Evolutionary conservation across 2,888 invertebrate species (phyloP).

Genomic region (Campoplex capitator): DNA sequence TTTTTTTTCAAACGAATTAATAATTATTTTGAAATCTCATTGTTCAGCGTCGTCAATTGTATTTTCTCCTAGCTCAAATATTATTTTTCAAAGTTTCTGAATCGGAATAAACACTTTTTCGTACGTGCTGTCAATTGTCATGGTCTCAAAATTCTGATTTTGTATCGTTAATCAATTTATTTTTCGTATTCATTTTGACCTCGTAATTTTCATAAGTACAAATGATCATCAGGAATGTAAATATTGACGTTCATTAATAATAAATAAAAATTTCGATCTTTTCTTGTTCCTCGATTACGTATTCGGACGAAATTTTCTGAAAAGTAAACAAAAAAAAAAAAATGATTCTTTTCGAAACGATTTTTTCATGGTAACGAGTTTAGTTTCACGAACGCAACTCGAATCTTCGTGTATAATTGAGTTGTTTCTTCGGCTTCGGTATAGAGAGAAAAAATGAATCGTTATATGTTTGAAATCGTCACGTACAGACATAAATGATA

Average conservation of each 20-base stretch:
- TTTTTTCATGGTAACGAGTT: neutral
- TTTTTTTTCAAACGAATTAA: neutral
- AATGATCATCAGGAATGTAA: too few species aligned
- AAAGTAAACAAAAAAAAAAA: neutral
- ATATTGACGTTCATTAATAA: neutral
- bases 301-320: neutral
- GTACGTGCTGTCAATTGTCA: neutral
- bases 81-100: too few species aligned
- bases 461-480: conserved; percentile 39
- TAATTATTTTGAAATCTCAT: neutral
- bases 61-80: neutral
- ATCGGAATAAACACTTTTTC: neutral
- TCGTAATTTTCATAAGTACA: neutral
- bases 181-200: neutral
- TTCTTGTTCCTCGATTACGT: neutral
- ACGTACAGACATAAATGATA: conserved; percentile 27
- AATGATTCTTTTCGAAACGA: neutral
- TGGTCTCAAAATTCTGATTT: neutral
- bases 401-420: conserved; percentile 11
- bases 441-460: neutral
- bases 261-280: neutral
- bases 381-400: neutral
- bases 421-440: conserved; percentile 13
- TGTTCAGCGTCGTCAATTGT: neutral
- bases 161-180: neutral